Base-by-base conservation (phyloP, 2,113 vertebrate genomes). In the Cebus imitator region DNA sequence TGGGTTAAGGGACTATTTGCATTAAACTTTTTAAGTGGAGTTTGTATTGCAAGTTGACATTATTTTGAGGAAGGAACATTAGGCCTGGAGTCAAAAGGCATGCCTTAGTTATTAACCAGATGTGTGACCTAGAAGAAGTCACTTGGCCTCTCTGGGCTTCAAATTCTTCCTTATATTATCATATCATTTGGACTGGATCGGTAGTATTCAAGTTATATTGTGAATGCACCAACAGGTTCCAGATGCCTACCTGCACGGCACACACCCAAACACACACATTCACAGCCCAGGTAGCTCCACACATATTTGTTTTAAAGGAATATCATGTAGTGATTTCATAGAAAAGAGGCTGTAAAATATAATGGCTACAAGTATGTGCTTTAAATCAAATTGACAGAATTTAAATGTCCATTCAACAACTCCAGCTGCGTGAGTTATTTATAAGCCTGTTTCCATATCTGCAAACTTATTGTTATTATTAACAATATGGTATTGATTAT, bases 191-290 rank as follows among this genome's bases (percentile, higher is more conserved):
- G 57, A 45, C 10, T 10, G 66, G 30, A 72, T 43, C 7, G 87
- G 32, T 4, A 40, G 37, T 48, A 70, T 70, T 58, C 6, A 84
- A 81, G n/a, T 68, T 37, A 45, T 40, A 17, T 11, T 61, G 72
- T 55, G 43, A 66, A 91, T 55, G 9, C 10, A 68, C 7, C 2
- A 23, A 68, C 23, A 57, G 61, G 45, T n/a, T 48, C 4, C 37
- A 90, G 17, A 72, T 5, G 8, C 17, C 3, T 3, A 27, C 0
- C 0, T 23, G 6, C 0, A 11, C 72, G 8, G 14, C 23, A 43
- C 16, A 58, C 55, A 37, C 76, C 40, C 11, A 93, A 32, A 68
- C 10, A 94, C 35, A 68, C 3, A 61, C 45, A 93, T 25, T 14
- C 23, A 35, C 10, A 87, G 1, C 37, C 57, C 92, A 7, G 95